These are phyloP conservation scores for Parasteatoda lunata DNA, from an alignment of 2,888 invertebrate genomes.

Conservation along the genomic window DNA sequence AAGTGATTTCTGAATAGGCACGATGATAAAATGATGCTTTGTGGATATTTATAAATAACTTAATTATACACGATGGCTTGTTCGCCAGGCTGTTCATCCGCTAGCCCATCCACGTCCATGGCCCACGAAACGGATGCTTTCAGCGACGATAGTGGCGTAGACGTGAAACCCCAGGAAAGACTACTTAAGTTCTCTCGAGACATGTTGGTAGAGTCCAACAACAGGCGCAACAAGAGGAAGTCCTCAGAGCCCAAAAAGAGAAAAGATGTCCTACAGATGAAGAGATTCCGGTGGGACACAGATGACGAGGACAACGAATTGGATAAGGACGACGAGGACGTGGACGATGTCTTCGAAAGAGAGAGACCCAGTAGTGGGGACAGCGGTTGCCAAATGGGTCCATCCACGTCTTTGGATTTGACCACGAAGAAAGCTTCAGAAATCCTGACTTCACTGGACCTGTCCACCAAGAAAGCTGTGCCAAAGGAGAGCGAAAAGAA, in stretches of 20 bases:
- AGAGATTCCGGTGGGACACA: conserved; percentile 77
- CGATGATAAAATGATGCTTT: not conserved
- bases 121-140: conserved; percentile 76
- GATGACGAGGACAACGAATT: conserved; percentile 72
- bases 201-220: conserved; percentile 71
- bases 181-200: conserved; percentile 2
- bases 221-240: conserved; percentile 81
- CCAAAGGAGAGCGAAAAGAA: conserved; percentile 17
- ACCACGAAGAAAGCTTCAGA: not conserved
- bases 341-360: conserved; percentile 51
- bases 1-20: not conserved
- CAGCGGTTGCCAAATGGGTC: conserved; percentile 47
- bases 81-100: conserved; percentile 34
- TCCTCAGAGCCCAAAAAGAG: conserved; percentile 78
- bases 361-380: conserved; percentile 65
- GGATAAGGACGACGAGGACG: conserved; percentile 2
- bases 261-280: conserved; percentile 72
- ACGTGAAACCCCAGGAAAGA: conserved; percentile 36
- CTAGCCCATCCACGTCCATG: conserved; percentile 38
- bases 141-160: conserved; percentile 79
- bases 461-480: not conserved
- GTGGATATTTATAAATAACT: not conserved
- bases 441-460: not conserved
- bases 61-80: conserved; percentile 25
- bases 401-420: not conserved